Conservation (phyloP, 2,888 invertebrate species). For the Drosophila lutescens region DNA sequence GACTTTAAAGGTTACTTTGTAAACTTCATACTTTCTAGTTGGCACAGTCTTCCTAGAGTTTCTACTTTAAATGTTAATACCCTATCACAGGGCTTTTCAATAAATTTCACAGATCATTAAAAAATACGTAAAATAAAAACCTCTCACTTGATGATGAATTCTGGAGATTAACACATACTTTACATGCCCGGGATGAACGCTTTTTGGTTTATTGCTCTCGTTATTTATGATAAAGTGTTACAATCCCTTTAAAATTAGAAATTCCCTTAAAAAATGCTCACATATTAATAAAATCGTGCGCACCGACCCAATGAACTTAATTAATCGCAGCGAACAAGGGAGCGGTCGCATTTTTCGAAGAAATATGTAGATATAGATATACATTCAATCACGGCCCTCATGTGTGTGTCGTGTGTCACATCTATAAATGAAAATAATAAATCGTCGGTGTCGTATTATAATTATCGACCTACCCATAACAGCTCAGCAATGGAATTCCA, state of each 20-base stretch:
- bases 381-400: conserved; percentile 59
- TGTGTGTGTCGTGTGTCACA: conserved; percentile 56
- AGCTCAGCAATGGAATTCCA: conserved; percentile 32
- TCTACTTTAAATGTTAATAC: no score
- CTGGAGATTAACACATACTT: no score
- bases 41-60: no score
- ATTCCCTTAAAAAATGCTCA: neutral
- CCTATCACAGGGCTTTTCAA: no score
- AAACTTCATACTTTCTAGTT: no score
- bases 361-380: conserved; percentile 41
- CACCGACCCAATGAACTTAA: conserved; percentile 31
- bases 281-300: conserved; percentile 14
- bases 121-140: no score
- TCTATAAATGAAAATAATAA: conserved; percentile 53
- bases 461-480: conserved; percentile 48
- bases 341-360: conserved; percentile 53
- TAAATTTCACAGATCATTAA: no score
- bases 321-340: conserved; percentile 40
- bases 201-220: neutral
- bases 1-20: no score
- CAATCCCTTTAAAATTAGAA: neutral
- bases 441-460: conserved; percentile 47
- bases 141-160: no score
- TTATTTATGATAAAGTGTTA: neutral
- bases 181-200: no score